Conservation (phyloP, 2,113 vertebrate species). For the Triplophysa tibetana region DNA sequence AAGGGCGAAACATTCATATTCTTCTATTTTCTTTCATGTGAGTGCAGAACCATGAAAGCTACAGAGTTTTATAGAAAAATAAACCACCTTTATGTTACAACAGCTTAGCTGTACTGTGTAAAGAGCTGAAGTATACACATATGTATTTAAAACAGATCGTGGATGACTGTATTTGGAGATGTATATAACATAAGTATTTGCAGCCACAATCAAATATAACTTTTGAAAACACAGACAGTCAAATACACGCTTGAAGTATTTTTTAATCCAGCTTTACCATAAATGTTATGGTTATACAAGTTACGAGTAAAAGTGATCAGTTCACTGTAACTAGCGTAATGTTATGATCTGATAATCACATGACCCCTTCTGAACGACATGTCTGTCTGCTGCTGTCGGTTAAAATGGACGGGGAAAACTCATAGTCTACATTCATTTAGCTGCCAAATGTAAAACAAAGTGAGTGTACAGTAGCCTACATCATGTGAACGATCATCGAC, state of each 20-base stretch:
- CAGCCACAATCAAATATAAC: neutral
- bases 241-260: neutral
- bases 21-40: slow-evolving; percentile 38
- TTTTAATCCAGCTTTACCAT: neutral
- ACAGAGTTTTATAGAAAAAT: neutral
- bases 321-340: neutral
- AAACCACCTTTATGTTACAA: neutral
- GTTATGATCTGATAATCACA: slow-evolving; percentile 10
- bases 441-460: neutral
- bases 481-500: too few species aligned
- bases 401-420: neutral
- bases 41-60: slow-evolving; percentile 12
- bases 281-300: neutral
- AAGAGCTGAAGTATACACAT: too few species aligned
- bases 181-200: neutral
- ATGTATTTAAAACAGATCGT: too few species aligned
- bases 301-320: neutral
- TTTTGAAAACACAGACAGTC: neutral
- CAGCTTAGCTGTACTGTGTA: neutral
- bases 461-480: too few species aligned
- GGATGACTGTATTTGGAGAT: too few species aligned
- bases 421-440: neutral
- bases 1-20: slow-evolving; percentile 10
- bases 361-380: neutral
- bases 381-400: neutral